These are phyloP conservation scores for Zygothrica quintamaculata DNA, from an alignment of 2,888 invertebrate species.

Conservation along the genomic window DNA sequence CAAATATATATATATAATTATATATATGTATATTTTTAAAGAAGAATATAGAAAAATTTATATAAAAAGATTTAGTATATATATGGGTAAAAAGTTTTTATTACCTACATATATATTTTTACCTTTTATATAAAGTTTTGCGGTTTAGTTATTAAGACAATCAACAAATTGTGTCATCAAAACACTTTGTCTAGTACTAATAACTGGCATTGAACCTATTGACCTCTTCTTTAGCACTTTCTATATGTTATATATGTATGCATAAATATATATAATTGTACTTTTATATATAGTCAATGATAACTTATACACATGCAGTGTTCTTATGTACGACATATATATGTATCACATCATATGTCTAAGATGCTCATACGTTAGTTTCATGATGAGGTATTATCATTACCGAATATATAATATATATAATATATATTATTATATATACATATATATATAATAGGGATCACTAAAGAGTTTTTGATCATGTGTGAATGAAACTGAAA, in stretches of 20 bases:
- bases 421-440: no score
- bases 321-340: not conserved
- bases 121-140: no score
- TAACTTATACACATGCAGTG: not conserved
- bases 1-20: no score
- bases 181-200: not conserved
- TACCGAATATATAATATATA: no score
- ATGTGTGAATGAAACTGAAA: slow-evolving; percentile 31
- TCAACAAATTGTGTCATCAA: not conserved
- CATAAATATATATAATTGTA: not conserved
- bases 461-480: not conserved
- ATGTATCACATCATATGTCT: not conserved
- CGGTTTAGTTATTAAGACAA: not conserved
- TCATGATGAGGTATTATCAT: slow-evolving; percentile 9
- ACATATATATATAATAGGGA: not conserved
- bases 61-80: no score
- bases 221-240: slow-evolving; percentile 12
- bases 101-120: no score
- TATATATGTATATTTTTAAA: no score
- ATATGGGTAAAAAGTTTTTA: no score
- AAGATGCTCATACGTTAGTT: slow-evolving; percentile 9
- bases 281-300: not conserved
- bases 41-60: no score
- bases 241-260: not conserved
- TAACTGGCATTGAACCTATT: slow-evolving; percentile 20